Evolutionary conservation across 2,888 invertebrate species (phyloP).

Genomic region (Ernsta delagoae): DNA sequence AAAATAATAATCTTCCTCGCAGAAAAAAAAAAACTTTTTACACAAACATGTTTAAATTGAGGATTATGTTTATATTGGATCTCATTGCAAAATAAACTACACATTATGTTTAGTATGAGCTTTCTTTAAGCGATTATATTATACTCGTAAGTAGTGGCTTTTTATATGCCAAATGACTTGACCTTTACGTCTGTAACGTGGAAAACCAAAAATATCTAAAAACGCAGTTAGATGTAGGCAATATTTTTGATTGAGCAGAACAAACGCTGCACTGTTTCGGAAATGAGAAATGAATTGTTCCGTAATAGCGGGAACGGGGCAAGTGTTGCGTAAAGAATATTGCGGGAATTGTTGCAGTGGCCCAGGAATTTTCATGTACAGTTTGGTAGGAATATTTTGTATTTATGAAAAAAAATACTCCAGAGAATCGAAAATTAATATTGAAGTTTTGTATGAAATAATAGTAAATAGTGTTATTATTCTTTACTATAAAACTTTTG

Average conservation of each 20-base stretch:
- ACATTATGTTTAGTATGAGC: too few relatives aligned
- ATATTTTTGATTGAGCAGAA: constrained; percentile 29
- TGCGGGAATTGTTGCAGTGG: constrained; percentile 23
- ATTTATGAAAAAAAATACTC: not conserved
- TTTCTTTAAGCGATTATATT: too few relatives aligned
- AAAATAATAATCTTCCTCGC: too few relatives aligned
- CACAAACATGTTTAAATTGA: too few relatives aligned
- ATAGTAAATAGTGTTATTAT: too few relatives aligned
- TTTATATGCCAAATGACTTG: too few relatives aligned
- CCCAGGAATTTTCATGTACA: constrained; percentile 21
- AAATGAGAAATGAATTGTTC: constrained; percentile 73
- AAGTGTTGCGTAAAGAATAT: constrained; percentile 35
- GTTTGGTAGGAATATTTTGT: constrained; percentile 14
- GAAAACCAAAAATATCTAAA: not conserved
- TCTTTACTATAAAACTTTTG: too few relatives aligned
- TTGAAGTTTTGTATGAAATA: not conserved
- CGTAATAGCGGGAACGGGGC: constrained; percentile 29
- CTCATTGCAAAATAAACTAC: too few relatives aligned
- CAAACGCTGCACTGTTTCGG: constrained; percentile 46
- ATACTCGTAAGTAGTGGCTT: too few relatives aligned
- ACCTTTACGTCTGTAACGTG: too few relatives aligned
- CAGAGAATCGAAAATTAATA: not conserved
- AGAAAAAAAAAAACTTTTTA: too few relatives aligned
- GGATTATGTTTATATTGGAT: too few relatives aligned
- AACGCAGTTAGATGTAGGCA: constrained; percentile 1